Base-by-base conservation (phyloP, 1,140 invertebrate species). In the Acromyrmex heyeri region DNA sequence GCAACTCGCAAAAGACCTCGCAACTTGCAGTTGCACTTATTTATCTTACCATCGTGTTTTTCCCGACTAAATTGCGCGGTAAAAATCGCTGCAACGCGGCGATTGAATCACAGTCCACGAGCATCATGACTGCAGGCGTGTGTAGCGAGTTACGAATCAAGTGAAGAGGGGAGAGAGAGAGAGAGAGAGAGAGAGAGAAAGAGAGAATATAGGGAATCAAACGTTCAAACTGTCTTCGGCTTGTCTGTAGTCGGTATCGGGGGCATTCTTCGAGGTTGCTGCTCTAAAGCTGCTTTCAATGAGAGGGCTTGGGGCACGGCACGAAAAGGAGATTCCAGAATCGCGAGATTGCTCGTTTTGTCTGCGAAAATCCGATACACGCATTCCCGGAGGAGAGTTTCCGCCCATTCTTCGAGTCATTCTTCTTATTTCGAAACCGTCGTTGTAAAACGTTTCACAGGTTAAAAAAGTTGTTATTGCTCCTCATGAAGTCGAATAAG, bases 291-390 rank as follows among this genome's bases (percentile, higher is more conserved):
- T 69, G 70, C 27, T 53, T 64, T 62, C 61, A 69, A 73, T 75
- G 79, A 75, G 67, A 82, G 79, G 34, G 79, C 24, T 77, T 53
- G 70, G 30, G 24, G 38, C 30, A 65, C 59, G 44, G 48, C 27
- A 76, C 73, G 27, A 65, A 81, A 77, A 76, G 61, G 48, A 86
- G 78, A 87, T 87, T 85, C 62, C 69, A 76, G 12, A 34, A 59
- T 57, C 76, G 70, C 48, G 38, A 81, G 70, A 90, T 88, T 83
- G 88, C 86, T 81, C 86, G 75, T 85, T 90, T 75, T 50, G 81
- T 87, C 75, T 70, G 75, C 10, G 86, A 90, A 90, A 87, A 90
- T 90, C 88, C 86, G 81, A 90, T 87, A 90, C 81, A 86, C 59
- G 88, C 59, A 86, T 90, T 86, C 75, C 64, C 30, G n/a, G 24